These are phyloP conservation scores for Rhyacophila evoluta DNA, from an alignment of 2,888 invertebrate genomes.

Conservation along the genomic window DNA sequence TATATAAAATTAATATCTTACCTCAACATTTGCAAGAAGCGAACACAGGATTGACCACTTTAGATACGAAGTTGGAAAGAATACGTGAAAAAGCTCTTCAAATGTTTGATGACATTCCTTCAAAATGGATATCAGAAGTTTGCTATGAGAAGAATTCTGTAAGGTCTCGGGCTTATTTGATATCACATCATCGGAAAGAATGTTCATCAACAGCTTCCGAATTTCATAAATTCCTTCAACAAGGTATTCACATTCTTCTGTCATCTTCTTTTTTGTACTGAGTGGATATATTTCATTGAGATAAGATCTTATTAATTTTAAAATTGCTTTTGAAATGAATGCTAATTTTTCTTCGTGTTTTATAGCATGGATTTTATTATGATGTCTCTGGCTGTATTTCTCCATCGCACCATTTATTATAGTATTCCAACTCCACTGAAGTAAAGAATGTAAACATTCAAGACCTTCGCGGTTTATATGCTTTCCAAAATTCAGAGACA, in stretches of 20 bases:
- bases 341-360: slow-evolving; percentile 86
- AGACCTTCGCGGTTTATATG: slow-evolving; percentile 89
- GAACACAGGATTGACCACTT: slow-evolving; percentile 95
- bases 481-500: slow-evolving; percentile 88
- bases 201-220: slow-evolving; percentile 82
- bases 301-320: slow-evolving; percentile 85
- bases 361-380: slow-evolving; percentile 68
- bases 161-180: neutral
- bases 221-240: slow-evolving; percentile 91
- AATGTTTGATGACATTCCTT: slow-evolving; percentile 93
- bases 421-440: slow-evolving; percentile 95
- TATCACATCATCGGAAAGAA: slow-evolving; percentile 79
- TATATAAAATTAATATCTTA: no score
- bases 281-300: slow-evolving; percentile 94
- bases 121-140: slow-evolving; percentile 75
- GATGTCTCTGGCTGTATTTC: slow-evolving; percentile 64
- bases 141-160: neutral
- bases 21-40: slow-evolving; percentile 77
- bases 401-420: slow-evolving; percentile 69
- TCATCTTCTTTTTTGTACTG: slow-evolving; percentile 66
- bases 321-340: slow-evolving; percentile 85
- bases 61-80: slow-evolving; percentile 92
- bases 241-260: slow-evolving; percentile 79
- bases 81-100: slow-evolving; percentile 93
- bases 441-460: slow-evolving; percentile 82